Evolutionary conservation across 2,797 vertebrate genomes (phyloP).

Genomic region (Enteromius viviparus): DNA sequence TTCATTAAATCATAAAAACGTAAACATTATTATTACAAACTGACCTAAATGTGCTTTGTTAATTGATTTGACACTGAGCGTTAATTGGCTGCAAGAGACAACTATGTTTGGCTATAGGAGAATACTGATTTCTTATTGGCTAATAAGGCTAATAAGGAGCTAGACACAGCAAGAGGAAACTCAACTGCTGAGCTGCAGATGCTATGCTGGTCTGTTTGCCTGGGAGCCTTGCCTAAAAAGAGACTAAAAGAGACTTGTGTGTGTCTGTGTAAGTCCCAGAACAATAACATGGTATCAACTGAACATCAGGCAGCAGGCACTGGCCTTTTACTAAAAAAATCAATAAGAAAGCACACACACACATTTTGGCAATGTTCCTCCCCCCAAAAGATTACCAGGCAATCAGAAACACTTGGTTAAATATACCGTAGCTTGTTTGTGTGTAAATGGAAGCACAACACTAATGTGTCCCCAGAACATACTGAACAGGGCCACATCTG

Average conservation of each 20-base stretch:
- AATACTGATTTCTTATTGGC: slow-evolving; percentile 41
- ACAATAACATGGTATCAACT: slow-evolving; percentile 14
- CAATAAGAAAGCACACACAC: neutral
- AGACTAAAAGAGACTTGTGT: neutral
- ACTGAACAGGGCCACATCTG: slow-evolving; percentile 32
- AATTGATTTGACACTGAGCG: slow-evolving; percentile 21
- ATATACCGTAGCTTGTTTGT: slow-evolving; percentile 1
- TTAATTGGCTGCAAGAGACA: slow-evolving; percentile 33
- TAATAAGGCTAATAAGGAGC: slow-evolving; percentile 47
- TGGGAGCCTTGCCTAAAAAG: slow-evolving; percentile 27
- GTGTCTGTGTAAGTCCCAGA: slow-evolving; percentile 9
- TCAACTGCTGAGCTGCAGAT: slow-evolving; percentile 59
- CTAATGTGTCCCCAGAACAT: slow-evolving; percentile 19
- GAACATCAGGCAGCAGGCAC: slow-evolving; percentile 4
- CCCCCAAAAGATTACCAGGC: neutral
- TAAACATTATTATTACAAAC: neutral
- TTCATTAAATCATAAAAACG: too few species aligned
- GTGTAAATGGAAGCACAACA: neutral
- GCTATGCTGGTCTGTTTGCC: slow-evolving; percentile 54
- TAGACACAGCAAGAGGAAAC: slow-evolving; percentile 50
- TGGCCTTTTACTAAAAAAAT: slow-evolving; percentile 1
- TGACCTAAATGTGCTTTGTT: neutral
- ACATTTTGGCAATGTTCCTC: neutral
- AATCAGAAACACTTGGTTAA: slow-evolving; percentile 17
- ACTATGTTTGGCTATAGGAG: slow-evolving; percentile 1